Base-by-base conservation (phyloP, 2,113 vertebrate species). In the Podilymbus podiceps region DNA sequence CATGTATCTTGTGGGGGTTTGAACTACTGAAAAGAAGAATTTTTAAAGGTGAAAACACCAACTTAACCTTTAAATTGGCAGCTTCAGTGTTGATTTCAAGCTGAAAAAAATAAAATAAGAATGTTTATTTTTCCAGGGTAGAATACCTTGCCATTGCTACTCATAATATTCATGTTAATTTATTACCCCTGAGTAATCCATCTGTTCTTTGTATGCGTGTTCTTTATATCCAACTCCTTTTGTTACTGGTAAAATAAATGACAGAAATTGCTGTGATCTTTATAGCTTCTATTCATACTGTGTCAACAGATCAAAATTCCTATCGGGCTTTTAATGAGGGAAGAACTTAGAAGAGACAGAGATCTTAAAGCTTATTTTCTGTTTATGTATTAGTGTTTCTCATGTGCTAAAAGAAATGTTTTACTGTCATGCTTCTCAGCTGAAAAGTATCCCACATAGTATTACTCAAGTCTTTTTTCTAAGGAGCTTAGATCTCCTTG, bases 301-400 rank as follows among this genome's bases (percentile, higher is more conserved):
- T 83, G 66, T 86, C 85, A 93, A 63, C 31, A 80, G 63, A 93
- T 77, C 47, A 97, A 80, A 95, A 91, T 31, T 86, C 28, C 17
- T 62, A 20, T 20, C 81, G 44, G 15, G 11, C n/a, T 94, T 94
- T 91, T 93, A 94, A 93, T 73, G 40, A 94, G 33, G 15, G n/a
- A 18, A 88, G 30, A 94, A 9, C 42, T 83, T 79, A 88, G 16
- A 93, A 84, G 42, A 80, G n/a, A 81, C 9, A 69, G 47, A 25
- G 14, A 75, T 56, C 11, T 78, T 86, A 86, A 67, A 86, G 21
- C 15, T 67, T 85, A 44, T 93, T 95, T 96, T 92, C 47, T 90
- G 30, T 46, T 94, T 89, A 71, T 72, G 16, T 56, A 35, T 77
- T 80, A 80, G 25, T 30, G 6, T 78, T 84, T 60, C 52, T 81